Base-by-base conservation (phyloP, 92 coral and sea anemone species). In the Siderastrea radians region DNA sequence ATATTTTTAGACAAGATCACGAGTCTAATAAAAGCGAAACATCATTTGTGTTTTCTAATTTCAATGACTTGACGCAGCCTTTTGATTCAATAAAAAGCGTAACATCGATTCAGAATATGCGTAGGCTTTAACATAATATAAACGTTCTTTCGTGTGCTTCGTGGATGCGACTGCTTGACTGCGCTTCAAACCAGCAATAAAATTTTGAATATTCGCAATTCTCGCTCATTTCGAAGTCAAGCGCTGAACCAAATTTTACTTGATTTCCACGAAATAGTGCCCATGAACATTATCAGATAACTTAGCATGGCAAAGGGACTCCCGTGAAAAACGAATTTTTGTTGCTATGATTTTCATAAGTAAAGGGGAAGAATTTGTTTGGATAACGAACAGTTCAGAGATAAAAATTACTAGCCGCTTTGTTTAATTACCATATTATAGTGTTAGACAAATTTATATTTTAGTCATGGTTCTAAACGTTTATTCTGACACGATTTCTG, bases 111-210 rank as follows among this genome's bases (percentile, higher is more conserved):
- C 43, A 79, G 13, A n/a, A 19, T 17, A 11, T 57, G 67, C 65
- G 86, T 81, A 77, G 76, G 86, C 84, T 73, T 16, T 13, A 49
- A 59, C n/a, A 49, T n/a, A 2, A 1, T 0, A 7, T 4, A 7
- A 10, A 26, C 38, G 38, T 26, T 26, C 38, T 26, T 58, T 2
- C 26, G 67, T 14, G 58, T 49, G 7, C 14, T 19, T 47, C 5
- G 7, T 44, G 1, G 72, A 63, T 62, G 61, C 51, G 71, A 48
- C 44, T 15, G 72, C 17, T 67, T 63, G 51, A 77, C 47, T 77
- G 50, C 46, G 11, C 26, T 78, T 72, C 26, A n/a, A 59, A 77
- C 61, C 61, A 65, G 45, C 81, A 60, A 77, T 77, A 14, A 59
- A 59, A 38, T 11, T 26, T 0, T 14, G 2, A 44, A 44, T 14